Base-by-base conservation (phyloP, 2,888 invertebrate species). In the Pollenia angustigena region DNA sequence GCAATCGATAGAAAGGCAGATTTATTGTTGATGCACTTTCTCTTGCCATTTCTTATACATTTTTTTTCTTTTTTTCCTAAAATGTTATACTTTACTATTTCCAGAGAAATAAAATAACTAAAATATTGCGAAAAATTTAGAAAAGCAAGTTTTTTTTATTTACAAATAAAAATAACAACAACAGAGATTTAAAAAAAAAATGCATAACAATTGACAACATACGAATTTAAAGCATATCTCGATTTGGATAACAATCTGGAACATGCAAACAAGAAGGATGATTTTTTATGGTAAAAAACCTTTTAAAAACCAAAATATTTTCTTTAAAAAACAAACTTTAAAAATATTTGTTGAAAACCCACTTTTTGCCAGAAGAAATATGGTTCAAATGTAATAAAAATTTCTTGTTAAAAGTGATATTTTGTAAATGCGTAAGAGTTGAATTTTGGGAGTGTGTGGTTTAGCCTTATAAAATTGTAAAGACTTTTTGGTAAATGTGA, bases 1-100 rank as follows among this genome's bases (percentile, higher is more conserved):
- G 66, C 81, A 81, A 60, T 44, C 74, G 42, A 68, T 9, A 54
- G 50, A 74, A 81, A 66, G 64, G 71, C 64, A 80, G 85, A 85
- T 85, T 85, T 85, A 81, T 85, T 64, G 76, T 60, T 66, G 81
- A 81, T 85, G 71, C 85, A 76, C 76, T 85, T 85, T 66, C 66
- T 66, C 56, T 64, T 71, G 58, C 44, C 56, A 54, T 40, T 42
- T 32, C 1, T n/a, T 32, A 44, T 18, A 7, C 16, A 16, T 12
- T n/a, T 68, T 42, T 69, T 16, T 72, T 10, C 4, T n/a, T 76
- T 56, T 40, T 48, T 54, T 56, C 40, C 40, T 52, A 32, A 32
- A 18, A 1, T 80, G 9, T 69, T 75, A 4, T 54, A 2, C 2
- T 2, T 32, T 4, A 32, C 32, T 32, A 54, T 64, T 75, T 52